Evolutionary conservation across 2,113 vertebrate species (phyloP).

Genomic region (Brachionichthys hirsutus): DNA sequence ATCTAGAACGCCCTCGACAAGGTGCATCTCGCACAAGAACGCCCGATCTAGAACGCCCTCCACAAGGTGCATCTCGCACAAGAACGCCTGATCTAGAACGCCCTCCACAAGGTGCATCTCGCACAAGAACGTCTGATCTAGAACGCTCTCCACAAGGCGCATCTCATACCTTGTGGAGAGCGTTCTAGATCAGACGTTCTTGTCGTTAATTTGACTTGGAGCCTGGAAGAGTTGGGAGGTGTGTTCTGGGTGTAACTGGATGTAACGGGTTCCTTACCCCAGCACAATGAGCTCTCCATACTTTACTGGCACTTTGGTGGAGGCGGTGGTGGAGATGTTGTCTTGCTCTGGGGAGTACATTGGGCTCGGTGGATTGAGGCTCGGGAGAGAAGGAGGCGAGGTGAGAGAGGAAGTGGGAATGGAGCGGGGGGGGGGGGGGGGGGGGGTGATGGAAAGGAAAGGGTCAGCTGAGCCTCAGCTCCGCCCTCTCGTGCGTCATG

Average conservation of each 20-base stretch:
- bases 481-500: conserved; percentile 71
- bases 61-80: no score
- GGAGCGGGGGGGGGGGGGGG: conserved; percentile 29
- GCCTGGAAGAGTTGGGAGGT: background rate
- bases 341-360: conserved; percentile 99
- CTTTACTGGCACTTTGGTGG: conserved; percentile 98
- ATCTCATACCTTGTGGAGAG: no score
- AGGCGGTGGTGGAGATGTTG: conserved; percentile 88
- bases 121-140: no score
- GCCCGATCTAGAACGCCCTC: no score
- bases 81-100: no score
- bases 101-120: no score
- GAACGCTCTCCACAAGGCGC: no score
- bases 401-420: conserved; percentile 31
- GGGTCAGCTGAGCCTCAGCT: conserved; percentile 78
- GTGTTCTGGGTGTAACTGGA: background rate
- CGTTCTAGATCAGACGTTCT: no score
- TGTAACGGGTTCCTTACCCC: conserved; percentile 82
- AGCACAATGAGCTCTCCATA: conserved; percentile 99
- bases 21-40: no score
- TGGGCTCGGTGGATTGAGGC: conserved; percentile 81
- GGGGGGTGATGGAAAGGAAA: conserved; percentile 61
- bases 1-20: no score
- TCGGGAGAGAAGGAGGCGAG: conserved; percentile 33
- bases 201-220: no score